phyloP scores from a whole-genome alignment of 2,888 invertebrate species.

The Drosophila rellima region DNA sequence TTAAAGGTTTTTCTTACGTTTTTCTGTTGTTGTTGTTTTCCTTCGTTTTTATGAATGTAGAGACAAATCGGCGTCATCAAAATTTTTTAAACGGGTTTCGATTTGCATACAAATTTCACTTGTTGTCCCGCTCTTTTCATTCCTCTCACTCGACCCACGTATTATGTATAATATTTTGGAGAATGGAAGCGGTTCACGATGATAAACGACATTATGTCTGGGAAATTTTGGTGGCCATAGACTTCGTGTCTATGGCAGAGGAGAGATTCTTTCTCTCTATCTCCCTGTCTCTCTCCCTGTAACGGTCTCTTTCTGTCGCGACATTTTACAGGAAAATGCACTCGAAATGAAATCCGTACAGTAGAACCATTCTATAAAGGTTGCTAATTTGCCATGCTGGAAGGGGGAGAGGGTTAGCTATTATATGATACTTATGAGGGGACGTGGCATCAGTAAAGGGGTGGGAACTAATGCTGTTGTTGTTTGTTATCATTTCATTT shows the following conservation, averaged over 20 bases:
- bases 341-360: constrained; percentile 25
- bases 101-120: constrained; percentile 73
- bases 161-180: constrained; percentile 12
- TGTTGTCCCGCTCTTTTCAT: constrained; percentile 46
- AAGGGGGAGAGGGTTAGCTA: constrained; percentile 62
- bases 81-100: constrained; percentile 71
- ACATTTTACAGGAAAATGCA: constrained; percentile 37
- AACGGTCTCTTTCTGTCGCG: constrained; percentile 3
- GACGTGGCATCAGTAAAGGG: constrained; percentile 23
- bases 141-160: constrained; percentile 20
- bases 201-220: constrained; percentile 58
- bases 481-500: constrained; percentile 72
- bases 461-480: constrained; percentile 39
- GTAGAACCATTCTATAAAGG: constrained; percentile 16
- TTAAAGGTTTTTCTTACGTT: constrained; percentile 35
- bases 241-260: constrained; percentile 56
- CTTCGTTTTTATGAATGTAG: constrained; percentile 68
- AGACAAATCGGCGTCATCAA: constrained; percentile 85
- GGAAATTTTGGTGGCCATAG: constrained; percentile 41
- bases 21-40: not conserved
- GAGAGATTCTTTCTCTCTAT: not conserved
- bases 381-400: constrained; percentile 34
- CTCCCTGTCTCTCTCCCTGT: not conserved
- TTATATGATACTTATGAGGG: constrained; percentile 55
- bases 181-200: constrained; percentile 43